Evolutionary conservation across 2,113 vertebrate genomes (phyloP).

Genomic region (Apteryx mantelli): DNA sequence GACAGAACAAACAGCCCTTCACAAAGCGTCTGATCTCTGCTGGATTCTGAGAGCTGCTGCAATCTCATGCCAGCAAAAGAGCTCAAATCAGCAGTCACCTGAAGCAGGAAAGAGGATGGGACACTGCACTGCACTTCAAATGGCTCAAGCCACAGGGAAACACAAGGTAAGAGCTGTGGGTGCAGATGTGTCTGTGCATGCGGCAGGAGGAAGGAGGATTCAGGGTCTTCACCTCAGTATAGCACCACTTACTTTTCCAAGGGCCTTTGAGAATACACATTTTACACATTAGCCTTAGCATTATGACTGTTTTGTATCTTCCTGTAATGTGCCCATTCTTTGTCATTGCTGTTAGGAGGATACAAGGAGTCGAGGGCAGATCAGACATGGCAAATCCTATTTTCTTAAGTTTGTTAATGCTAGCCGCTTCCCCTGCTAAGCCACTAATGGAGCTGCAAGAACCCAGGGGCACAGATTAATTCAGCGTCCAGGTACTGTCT

Average conservation of each 20-base stretch:
- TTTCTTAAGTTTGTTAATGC: conserved; percentile 65
- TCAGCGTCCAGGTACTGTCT: conserved; percentile 39
- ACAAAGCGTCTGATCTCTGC: accelerated
- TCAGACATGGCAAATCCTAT: conserved; percentile 55
- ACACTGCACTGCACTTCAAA: accelerated
- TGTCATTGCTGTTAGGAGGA: neutral
- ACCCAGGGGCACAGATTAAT: conserved; percentile 40
- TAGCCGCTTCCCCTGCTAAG: conserved; percentile 46
- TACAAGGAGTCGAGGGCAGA: neutral
- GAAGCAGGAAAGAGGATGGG: neutral
- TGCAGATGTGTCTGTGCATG: neutral
- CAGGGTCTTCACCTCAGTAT: neutral
- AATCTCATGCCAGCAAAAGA: accelerated
- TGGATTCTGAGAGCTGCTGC: neutral
- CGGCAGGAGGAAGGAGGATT: neutral
- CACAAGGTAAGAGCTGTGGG: neutral
- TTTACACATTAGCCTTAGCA: neutral
- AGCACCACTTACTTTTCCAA: neutral
- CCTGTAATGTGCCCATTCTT: neutral
- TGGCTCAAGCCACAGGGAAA: neutral
- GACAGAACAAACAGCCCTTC: neutral
- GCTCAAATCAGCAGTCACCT: neutral
- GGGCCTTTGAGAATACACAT: neutral
- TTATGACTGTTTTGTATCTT: neutral
- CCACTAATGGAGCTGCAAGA: conserved; percentile 50